Conservation (phyloP, 2,888 invertebrate genomes). For the Hypomecis punctinalis region DNA sequence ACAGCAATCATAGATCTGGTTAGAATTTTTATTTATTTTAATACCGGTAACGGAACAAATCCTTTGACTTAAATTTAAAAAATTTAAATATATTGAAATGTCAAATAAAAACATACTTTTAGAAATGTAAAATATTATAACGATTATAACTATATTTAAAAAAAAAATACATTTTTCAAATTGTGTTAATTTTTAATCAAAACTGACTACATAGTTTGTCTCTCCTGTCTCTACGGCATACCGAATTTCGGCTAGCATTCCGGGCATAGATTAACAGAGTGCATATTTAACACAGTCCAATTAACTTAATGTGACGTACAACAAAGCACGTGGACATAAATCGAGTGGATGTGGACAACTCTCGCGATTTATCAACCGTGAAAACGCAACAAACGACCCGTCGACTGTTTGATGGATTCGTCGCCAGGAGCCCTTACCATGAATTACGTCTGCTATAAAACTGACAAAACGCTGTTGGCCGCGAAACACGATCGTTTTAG, state of each 20-base stretch:
- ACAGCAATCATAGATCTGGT: too few species aligned
- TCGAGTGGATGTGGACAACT: conserved; percentile 79
- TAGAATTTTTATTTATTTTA: too few species aligned
- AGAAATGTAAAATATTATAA: too few species aligned
- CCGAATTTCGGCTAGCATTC: not conserved
- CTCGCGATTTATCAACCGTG: conserved; percentile 80
- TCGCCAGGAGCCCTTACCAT: conserved; percentile 78
- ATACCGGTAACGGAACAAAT: too few species aligned
- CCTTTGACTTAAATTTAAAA: too few species aligned
- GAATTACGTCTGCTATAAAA: conserved; percentile 65
- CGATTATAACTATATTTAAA: too few species aligned
- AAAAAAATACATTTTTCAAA: too few species aligned
- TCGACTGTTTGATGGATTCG: conserved; percentile 82
- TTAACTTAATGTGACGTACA: conserved; percentile 68
- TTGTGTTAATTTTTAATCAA: too few species aligned
- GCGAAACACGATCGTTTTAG: conserved; percentile 49
- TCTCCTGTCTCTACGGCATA: not conserved
- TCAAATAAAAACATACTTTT: too few species aligned
- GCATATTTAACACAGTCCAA: conserved; percentile 52
- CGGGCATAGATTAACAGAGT: conserved; percentile 22
- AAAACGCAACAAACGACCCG: conserved; percentile 83
- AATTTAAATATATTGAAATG: too few species aligned
- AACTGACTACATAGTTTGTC: too few species aligned
- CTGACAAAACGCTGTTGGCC: conserved; percentile 56
- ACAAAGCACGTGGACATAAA: conserved; percentile 72